phyloP scores from a whole-genome alignment of 2,888 invertebrate species.

The Oscheius sp. region DNA sequence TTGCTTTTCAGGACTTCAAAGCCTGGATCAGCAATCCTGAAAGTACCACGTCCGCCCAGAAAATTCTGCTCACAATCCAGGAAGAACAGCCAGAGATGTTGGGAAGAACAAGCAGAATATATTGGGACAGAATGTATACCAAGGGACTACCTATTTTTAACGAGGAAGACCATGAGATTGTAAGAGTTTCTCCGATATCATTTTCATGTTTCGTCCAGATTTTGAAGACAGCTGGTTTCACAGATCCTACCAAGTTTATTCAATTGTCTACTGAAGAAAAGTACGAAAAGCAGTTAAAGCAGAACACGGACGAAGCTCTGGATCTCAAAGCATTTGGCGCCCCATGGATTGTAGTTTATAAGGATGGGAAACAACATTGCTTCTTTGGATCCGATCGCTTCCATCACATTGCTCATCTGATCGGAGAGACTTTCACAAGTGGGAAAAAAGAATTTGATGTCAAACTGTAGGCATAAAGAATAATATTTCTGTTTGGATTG shows the following conservation, averaged over 20 bases:
- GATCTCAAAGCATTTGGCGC: conserved; percentile 51
- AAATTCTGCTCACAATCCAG: conserved; percentile 42
- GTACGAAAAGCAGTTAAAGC: conserved; percentile 7
- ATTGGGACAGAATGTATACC: conserved; percentile 56
- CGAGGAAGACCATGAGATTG: conserved; percentile 42
- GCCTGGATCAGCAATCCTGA: too few species aligned
- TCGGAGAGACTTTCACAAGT: conserved; percentile 46
- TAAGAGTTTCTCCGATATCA: background rate
- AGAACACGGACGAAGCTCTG: conserved; percentile 26
- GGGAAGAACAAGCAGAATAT: conserved; percentile 41
- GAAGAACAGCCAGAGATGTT: conserved; percentile 38
- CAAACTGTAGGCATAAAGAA: background rate
- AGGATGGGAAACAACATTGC: conserved; percentile 42
- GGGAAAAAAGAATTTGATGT: conserved; percentile 1
- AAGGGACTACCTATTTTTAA: conserved; percentile 55
- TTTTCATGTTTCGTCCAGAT: conserved; percentile 16
- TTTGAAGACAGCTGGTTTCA: conserved; percentile 42
- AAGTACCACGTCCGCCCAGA: conserved; percentile 33
- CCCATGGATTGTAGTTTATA: conserved; percentile 62
- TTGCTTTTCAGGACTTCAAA: too few species aligned
- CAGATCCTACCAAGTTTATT: conserved; percentile 30
- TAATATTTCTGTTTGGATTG: too few species aligned
- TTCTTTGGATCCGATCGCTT: conserved; percentile 66
- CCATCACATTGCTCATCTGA: conserved; percentile 55
- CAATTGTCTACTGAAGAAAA: background rate